These are phyloP conservation scores for Sympetrum striolatum DNA, from an alignment of 2,888 invertebrate genomes.

Conservation along the genomic window DNA sequence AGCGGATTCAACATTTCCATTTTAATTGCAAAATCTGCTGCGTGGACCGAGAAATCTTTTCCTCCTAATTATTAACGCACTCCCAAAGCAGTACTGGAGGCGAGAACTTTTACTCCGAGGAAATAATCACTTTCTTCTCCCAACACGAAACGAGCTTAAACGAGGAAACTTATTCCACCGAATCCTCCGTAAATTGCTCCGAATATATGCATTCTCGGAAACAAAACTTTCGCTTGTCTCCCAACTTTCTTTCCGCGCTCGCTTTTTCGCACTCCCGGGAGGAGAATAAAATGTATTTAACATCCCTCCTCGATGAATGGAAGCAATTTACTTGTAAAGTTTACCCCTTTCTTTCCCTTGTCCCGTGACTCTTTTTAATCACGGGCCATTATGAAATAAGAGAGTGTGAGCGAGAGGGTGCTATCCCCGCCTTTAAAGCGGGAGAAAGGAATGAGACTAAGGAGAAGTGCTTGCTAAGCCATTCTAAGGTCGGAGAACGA, in stretches of 20 bases:
- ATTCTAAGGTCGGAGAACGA: constrained; percentile 16
- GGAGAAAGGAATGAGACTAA: not conserved
- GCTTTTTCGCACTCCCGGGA: not conserved
- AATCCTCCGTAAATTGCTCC: not conserved
- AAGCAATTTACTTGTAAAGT: constrained; percentile 35
- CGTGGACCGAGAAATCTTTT: no score
- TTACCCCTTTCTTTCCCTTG: not conserved
- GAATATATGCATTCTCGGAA: not conserved
- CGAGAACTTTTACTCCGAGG: no score
- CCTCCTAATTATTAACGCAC: no score
- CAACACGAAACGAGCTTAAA: no score
- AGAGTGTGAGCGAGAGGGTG: not conserved
- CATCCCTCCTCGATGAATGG: not conserved
- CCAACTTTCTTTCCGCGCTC: not conserved
- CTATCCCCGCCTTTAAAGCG: not conserved
- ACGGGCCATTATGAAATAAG: constrained; percentile 1
- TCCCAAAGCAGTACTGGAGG: no score
- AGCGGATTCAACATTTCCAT: no score
- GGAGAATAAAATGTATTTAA: not conserved
- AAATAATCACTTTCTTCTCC: no score
- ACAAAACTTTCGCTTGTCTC: not conserved
- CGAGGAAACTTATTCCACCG: no score
- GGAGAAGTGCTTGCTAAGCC: constrained; percentile 32
- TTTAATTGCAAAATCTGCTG: no score
- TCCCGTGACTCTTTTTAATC: constrained; percentile 19